A percentile compares a stretch with the other conserved stretches of the same genome.
Conservation (phyloP, 2,888 invertebrate species). For the Dendrolimus houi region DNA sequence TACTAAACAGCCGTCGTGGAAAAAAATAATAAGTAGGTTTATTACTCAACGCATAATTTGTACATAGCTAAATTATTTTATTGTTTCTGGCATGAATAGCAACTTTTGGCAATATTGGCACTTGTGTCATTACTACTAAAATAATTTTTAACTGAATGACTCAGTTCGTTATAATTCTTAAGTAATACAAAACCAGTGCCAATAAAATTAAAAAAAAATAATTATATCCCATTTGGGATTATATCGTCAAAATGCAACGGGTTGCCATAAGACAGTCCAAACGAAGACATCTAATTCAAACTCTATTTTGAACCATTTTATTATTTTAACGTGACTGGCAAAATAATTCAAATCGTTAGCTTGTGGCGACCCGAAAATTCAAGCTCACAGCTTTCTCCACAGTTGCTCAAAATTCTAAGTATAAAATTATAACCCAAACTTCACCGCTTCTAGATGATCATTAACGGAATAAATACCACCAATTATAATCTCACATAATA, state of each 20-base stretch:
- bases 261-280: slow-evolving; percentile 36
- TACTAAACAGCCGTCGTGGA: no score
- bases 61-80: no score
- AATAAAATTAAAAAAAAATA: slow-evolving; percentile 28
- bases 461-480: slow-evolving; percentile 42
- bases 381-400: slow-evolving; percentile 71
- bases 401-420: slow-evolving; percentile 63
- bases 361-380: slow-evolving; percentile 50
- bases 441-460: slow-evolving; percentile 64
- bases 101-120: not conserved
- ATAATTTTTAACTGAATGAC: not conserved
- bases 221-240: slow-evolving; percentile 28
- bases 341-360: not conserved
- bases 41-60: no score
- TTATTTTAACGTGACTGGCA: no score
- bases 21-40: no score
- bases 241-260: slow-evolving; percentile 38
- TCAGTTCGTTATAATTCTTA: not conserved
- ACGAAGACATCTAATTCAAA: slow-evolving; percentile 7
- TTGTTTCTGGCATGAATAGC: no score
- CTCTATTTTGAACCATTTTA: no score
- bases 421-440: slow-evolving; percentile 37
- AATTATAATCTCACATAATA: slow-evolving; percentile 43
- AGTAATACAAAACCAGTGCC: slow-evolving; percentile 29
- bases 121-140: not conserved